Base-by-base conservation (phyloP, 2,797 vertebrate species). In the Thunnus albacares region DNA sequence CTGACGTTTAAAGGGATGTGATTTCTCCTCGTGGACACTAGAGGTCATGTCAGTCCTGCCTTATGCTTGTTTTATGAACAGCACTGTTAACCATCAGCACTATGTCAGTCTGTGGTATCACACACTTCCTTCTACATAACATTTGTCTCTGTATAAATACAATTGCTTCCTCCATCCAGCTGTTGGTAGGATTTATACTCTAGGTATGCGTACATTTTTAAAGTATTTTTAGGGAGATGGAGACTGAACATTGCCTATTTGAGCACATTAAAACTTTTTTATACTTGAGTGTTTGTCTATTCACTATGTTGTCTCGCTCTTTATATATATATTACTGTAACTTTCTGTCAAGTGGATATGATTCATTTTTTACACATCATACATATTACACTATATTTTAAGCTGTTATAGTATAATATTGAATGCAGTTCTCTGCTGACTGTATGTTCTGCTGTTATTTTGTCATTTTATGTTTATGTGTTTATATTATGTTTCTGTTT, bases 21-120 rank as follows among this genome's bases (percentile, higher is more conserved):
- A 30, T 79, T 59, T 6, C 72, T 30, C 22, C 24, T 55, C 0
- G 0, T 35, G 30, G 60, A 35, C 71, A 80, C 64, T 74, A 79
- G 78, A 83, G 67, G 84, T 67, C 75, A 18, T 1, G n/a, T 6
- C 11, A 2, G 35, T 6, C 30, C 30, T 26, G 12, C 12, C 0
- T n/a, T 26, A 5, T 9, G 17, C 7, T 28, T n/a, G 15, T 9
- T 13, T 49, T 6, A 15, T 41, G 9, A 57, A 45, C 11, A 10
- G 43, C 2, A 10, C 43, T 15, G 43, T 45, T 45, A 6, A 6
- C 30, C 43, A 41, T 17, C 43, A 45, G 43, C 4, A 45, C 43
- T 14, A 17, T 49, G 45, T 49, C 45, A 11, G 38, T 12, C 10
- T 33, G 30, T 33, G 30, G 30, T 6, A 33, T 33, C 5, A 30